Evolutionary conservation across 1,140 invertebrate genomes (phyloP).

Genomic region (Pteromalus puparum): DNA sequence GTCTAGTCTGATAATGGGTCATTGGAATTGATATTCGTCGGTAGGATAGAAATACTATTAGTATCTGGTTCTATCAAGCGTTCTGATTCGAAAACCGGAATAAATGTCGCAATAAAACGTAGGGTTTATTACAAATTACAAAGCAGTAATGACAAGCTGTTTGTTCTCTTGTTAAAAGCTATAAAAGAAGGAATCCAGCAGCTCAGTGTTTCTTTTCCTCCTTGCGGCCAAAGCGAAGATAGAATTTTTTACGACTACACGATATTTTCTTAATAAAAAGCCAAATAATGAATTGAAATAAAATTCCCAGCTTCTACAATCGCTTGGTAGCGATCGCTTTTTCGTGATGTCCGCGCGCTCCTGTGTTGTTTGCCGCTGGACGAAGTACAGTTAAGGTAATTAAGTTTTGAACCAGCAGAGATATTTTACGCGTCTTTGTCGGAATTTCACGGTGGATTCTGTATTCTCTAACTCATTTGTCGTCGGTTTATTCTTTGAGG

Average conservation of each 20-base stretch:
- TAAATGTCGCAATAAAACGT: slow-evolving; percentile 28
- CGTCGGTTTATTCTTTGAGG: not conserved
- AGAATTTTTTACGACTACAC: slow-evolving; percentile 40
- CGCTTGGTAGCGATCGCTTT: slow-evolving; percentile 30
- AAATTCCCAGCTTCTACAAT: slow-evolving; percentile 31
- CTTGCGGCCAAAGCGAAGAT: not conserved
- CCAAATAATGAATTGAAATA: slow-evolving; percentile 35
- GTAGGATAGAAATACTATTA: too few species aligned
- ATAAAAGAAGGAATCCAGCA: slow-evolving; percentile 36
- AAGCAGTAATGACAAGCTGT: slow-evolving; percentile 23
- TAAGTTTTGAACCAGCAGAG: slow-evolving; percentile 8
- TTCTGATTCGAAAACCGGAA: not conserved
- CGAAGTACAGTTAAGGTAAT: slow-evolving; percentile 42
- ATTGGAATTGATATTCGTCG: too few species aligned
- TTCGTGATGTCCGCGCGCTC: not conserved
- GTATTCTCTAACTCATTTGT: not conserved
- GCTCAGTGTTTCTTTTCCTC: not conserved
- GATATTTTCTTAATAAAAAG: slow-evolving; percentile 44
- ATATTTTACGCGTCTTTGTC: slow-evolving; percentile 40
- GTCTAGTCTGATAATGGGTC: too few species aligned
- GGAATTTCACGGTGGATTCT: slow-evolving; percentile 6
- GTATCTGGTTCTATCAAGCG: too few species aligned
- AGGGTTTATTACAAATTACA: slow-evolving; percentile 37
- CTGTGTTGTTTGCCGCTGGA: not conserved
- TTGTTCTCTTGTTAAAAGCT: slow-evolving; percentile 36